Conservation (phyloP, 2,797 vertebrate species). For the Poecilia wingei region DNA sequence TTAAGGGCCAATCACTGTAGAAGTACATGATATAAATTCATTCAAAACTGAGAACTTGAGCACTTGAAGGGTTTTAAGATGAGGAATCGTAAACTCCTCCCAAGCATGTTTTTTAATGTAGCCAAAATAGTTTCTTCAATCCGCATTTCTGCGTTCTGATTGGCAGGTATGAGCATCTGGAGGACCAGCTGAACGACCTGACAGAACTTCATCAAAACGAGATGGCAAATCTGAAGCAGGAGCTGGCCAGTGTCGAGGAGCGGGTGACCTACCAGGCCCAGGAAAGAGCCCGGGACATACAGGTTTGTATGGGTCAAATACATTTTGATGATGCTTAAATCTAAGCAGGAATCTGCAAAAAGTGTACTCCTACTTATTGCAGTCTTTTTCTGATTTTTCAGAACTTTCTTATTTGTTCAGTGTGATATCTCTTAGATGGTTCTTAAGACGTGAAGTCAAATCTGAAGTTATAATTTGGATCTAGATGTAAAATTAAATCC, state of each 20-base stretch:
- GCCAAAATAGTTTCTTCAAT: background rate
- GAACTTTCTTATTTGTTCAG: background rate
- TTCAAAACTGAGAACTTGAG: background rate
- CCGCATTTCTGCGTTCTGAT: background rate
- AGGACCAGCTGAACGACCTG: conserved; percentile 93
- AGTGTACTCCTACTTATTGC: background rate
- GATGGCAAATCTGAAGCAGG: conserved; percentile 94
- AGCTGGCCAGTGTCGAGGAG: conserved; percentile 94
- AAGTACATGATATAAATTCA: background rate
- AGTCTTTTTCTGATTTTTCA: background rate
- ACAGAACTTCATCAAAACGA: conserved; percentile 95
- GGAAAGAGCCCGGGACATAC: conserved; percentile 93
- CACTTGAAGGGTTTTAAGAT: background rate
- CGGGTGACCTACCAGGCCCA: conserved; percentile 95
- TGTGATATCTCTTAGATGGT: background rate
- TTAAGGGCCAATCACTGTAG: background rate
- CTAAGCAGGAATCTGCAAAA: background rate
- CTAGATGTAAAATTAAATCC: background rate
- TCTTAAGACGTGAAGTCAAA: background rate
- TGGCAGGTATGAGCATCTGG: conserved; percentile 83
- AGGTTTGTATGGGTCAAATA: conserved; percentile 76
- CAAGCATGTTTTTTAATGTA: background rate
- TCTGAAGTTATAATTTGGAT: background rate
- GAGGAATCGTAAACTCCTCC: background rate
- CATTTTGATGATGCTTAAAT: background rate